Evolutionary conservation across 2,113 vertebrate species (phyloP).

Genomic region (Nothobranchius furzeri): DNA sequence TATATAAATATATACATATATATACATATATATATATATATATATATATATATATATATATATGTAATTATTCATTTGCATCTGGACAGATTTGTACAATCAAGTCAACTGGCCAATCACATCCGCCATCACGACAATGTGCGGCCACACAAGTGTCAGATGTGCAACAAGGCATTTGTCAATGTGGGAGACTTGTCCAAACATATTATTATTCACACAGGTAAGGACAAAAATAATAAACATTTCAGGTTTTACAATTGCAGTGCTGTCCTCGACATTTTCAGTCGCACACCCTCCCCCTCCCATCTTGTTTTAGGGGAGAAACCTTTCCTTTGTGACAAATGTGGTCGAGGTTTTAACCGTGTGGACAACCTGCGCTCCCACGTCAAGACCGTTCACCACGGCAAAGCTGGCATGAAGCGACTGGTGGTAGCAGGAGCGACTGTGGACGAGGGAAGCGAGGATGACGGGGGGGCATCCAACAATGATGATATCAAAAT

Average conservation of each 20-base stretch:
- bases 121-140: constrained; percentile 99
- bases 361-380: constrained; percentile 97
- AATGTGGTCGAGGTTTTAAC: constrained; percentile 96
- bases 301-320: constrained; percentile 81
- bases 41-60: too few species aligned
- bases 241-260: not conserved
- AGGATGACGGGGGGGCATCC: constrained; percentile 40
- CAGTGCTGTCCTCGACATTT: not conserved
- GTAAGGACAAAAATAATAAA: constrained; percentile 61
- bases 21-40: too few species aligned
- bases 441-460: constrained; percentile 59
- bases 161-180: constrained; percentile 97
- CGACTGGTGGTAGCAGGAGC: constrained; percentile 78
- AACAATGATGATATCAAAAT: constrained; percentile 87
- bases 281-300: not conserved
- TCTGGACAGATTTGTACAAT: constrained; percentile 90
- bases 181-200: constrained; percentile 97
- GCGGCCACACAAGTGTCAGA: constrained; percentile 94
- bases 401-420: constrained; percentile 95
- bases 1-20: too few species aligned
- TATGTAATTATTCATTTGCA: not conserved
- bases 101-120: constrained; percentile 97
- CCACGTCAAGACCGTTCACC: constrained; percentile 96
- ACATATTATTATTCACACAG: constrained; percentile 98
- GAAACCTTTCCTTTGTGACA: constrained; percentile 96